These are phyloP conservation scores for Dolichomitus sp. DNA, from an alignment of 2,888 invertebrate species.

Conservation along the genomic window DNA sequence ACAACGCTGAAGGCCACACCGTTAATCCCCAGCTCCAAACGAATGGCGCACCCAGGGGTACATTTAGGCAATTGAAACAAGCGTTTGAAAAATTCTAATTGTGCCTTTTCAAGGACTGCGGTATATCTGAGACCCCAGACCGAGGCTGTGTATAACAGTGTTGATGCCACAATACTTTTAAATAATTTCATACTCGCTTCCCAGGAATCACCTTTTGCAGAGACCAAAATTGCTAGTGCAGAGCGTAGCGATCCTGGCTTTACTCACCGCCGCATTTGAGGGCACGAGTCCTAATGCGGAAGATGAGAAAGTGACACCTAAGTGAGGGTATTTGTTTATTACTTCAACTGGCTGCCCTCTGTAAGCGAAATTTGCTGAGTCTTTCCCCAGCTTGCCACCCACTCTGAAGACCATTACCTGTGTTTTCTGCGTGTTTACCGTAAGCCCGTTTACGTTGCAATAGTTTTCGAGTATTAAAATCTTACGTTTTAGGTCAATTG, in stretches of 20 bases:
- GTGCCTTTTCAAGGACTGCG: slow-evolving; percentile 3
- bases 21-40: slow-evolving; percentile 15
- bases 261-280: too few relatives aligned
- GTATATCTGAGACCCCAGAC: slow-evolving; percentile 34
- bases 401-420: slow-evolving; percentile 27
- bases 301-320: slow-evolving; percentile 14
- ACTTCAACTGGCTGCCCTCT: slow-evolving; percentile 18
- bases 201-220: slow-evolving; percentile 26
- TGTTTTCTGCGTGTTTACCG: slow-evolving; percentile 25
- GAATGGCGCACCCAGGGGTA: slow-evolving; percentile 21
- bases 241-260: too few relatives aligned
- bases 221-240: slow-evolving; percentile 14
- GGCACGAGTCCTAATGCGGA: slow-evolving; percentile 10
- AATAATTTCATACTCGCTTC: slow-evolving; percentile 23
- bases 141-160: slow-evolving; percentile 25
- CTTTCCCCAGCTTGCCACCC: slow-evolving; percentile 24
- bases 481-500: too few relatives aligned
- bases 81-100: slow-evolving; percentile 18
- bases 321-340: slow-evolving; percentile 22
- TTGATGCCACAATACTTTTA: slow-evolving; percentile 29
- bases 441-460: slow-evolving; percentile 18
- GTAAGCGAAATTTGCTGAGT: background rate
- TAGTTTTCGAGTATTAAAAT: too few relatives aligned
- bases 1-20: background rate
- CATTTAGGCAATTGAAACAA: slow-evolving; percentile 24